phyloP scores from a whole-genome alignment of 2,888 invertebrate genomes.

The Phlogophora meticulosa region DNA sequence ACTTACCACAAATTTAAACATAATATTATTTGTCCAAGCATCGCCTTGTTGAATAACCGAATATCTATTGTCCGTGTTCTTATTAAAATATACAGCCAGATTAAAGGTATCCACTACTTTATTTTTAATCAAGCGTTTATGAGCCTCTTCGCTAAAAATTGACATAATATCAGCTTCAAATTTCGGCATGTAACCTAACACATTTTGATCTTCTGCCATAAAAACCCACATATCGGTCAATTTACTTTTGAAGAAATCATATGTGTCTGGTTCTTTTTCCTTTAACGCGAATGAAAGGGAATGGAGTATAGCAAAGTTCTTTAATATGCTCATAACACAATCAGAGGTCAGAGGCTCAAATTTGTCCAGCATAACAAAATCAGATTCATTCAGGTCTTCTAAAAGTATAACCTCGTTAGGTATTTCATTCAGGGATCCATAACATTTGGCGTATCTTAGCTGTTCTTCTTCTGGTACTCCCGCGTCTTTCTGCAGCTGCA shows the following conservation, averaged over 20 bases:
- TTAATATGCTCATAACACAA: conserved; percentile 69
- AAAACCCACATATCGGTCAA: conserved; percentile 2
- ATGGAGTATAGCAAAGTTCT: conserved; percentile 75
- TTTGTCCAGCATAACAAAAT: conserved; percentile 72
- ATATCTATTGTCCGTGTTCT: conserved; percentile 60
- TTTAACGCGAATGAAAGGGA: conserved; percentile 76
- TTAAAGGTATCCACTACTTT: conserved; percentile 36
- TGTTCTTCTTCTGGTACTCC: conserved; percentile 68
- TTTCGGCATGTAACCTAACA: neutral
- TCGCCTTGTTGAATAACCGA: conserved; percentile 76
- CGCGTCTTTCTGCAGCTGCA: conserved; percentile 69
- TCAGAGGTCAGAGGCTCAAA: conserved; percentile 68
- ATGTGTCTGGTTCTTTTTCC: conserved; percentile 70
- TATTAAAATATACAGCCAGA: conserved; percentile 40
- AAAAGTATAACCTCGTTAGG: conserved; percentile 73
- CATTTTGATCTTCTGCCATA: neutral
- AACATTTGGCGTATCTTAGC: conserved; percentile 71
- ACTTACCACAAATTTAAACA: conserved; percentile 72
- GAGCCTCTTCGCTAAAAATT: conserved; percentile 1
- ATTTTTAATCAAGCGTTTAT: conserved; percentile 54
- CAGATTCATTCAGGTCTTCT: conserved; percentile 73
- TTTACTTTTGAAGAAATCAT: conserved; percentile 31
- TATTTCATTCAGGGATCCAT: conserved; percentile 68
- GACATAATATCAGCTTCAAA: conserved; percentile 10
- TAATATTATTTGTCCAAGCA: conserved; percentile 77